A percentile compares a stretch with the other conserved stretches of the same genome.
These are phyloP conservation scores for Micrasema minimum DNA, from an alignment of 1,140 invertebrate species.

Conservation along the genomic window DNA sequence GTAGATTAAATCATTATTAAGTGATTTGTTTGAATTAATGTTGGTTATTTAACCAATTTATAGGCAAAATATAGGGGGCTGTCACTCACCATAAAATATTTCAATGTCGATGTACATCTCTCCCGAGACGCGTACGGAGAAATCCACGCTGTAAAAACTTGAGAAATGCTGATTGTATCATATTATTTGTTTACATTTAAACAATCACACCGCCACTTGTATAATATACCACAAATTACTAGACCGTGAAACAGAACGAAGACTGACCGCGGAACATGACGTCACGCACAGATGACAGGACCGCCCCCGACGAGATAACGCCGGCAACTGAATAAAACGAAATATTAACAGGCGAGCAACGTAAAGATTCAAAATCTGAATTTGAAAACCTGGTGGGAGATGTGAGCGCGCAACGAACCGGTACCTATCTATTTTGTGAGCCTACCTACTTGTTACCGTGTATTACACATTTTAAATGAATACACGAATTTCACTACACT, in stretches of 20 bases:
- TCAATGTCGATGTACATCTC: constrained; percentile 16
- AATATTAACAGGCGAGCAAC: background rate
- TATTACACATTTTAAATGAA: no score
- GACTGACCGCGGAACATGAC: constrained; percentile 14
- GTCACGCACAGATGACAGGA: constrained; percentile 26
- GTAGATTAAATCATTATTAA: no score
- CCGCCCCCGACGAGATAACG: constrained; percentile 29
- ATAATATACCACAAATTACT: constrained; percentile 29
- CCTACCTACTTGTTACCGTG: no score
- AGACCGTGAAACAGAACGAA: constrained; percentile 30
- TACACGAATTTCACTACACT: no score
- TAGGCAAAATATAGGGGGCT: background rate
- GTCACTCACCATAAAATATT: constrained; percentile 32
- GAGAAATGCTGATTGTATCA: constrained; percentile 4
- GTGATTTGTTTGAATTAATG: no score
- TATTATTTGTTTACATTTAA: constrained; percentile 25
- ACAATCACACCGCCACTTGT: constrained; percentile 23
- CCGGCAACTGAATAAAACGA: constrained; percentile 34
- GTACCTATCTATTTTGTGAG: no score
- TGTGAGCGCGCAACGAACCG: no score
- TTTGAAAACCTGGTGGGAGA: no score
- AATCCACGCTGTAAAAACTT: constrained; percentile 31
- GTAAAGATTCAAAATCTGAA: constrained; percentile 28
- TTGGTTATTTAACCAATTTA: no score
- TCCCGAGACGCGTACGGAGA: background rate